phyloP scores from a whole-genome alignment of 2,113 vertebrate species.

The Struthio camelus region DNA sequence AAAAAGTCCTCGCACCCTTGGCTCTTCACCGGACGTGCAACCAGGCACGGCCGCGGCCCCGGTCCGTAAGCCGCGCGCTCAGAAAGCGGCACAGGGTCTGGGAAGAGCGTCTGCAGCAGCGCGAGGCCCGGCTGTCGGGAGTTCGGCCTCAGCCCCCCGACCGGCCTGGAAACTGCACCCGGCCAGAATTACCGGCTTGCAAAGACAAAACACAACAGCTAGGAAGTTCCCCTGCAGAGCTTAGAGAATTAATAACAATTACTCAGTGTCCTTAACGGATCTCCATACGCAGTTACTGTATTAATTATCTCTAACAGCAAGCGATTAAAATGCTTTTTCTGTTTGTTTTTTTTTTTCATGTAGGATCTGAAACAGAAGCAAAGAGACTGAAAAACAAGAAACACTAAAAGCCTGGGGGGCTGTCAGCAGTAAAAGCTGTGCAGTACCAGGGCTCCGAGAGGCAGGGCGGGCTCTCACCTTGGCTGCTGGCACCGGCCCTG shows the following conservation, averaged over 20 bases:
- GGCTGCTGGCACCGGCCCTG: neutral
- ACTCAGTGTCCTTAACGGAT: neutral
- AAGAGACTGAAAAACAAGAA: neutral
- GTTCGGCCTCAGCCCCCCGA: neutral
- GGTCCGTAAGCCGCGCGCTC: neutral
- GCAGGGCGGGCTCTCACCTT: too few species aligned
- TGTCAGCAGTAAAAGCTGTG: fast-evolving
- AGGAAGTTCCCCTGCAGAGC: neutral
- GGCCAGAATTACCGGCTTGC: neutral
- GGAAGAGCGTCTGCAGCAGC: neutral
- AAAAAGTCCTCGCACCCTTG: too few species aligned
- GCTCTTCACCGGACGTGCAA: neutral
- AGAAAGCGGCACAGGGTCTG: neutral
- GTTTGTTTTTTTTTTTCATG: neutral
- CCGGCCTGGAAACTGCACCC: neutral
- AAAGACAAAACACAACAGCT: neutral
- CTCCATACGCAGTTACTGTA: neutral
- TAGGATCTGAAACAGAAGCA: neutral
- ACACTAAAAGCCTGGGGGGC: too few species aligned
- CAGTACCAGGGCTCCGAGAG: fast-evolving
- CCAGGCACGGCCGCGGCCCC: neutral
- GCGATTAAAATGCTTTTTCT: neutral
- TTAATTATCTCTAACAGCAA: neutral
- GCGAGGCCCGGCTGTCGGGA: neutral
- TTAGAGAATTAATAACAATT: neutral